These are phyloP conservation scores for Ditylenchus weischeri DNA, from an alignment of 2,888 invertebrate species.

Conservation along the genomic window DNA sequence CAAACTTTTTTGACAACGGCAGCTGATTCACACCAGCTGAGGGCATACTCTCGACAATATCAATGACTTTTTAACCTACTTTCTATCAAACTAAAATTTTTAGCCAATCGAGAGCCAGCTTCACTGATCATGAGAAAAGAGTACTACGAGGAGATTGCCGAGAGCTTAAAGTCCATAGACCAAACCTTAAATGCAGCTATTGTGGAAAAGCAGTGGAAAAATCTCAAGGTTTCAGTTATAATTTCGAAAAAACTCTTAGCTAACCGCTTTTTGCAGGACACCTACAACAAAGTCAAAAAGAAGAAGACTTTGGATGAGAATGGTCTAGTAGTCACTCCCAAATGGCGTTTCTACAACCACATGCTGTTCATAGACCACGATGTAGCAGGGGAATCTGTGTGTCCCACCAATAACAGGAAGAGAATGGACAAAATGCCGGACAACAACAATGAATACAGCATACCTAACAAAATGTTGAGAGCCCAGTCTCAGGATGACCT, in stretches of 20 bases:
- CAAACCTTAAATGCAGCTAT: slow-evolving; percentile 15
- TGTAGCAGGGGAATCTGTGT: not conserved
- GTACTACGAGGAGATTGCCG: slow-evolving; percentile 25
- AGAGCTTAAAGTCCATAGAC: slow-evolving; percentile 14
- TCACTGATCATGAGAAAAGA: slow-evolving; percentile 23
- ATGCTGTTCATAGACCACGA: slow-evolving; percentile 31
- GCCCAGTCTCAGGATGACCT: not conserved
- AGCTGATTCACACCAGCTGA: too few species aligned
- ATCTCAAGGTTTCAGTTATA: slow-evolving; percentile 25
- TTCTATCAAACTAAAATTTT: not conserved
- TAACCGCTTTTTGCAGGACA: slow-evolving; percentile 26
- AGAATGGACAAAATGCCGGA: not conserved
- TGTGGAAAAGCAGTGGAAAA: slow-evolving; percentile 36
- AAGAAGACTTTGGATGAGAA: slow-evolving; percentile 20
- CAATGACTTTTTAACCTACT: too few species aligned
- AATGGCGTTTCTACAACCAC: slow-evolving; percentile 31
- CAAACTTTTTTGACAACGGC: too few species aligned
- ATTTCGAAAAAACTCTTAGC: not conserved
- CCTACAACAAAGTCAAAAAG: slow-evolving; percentile 34
- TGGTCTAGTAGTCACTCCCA: slow-evolving; percentile 21
- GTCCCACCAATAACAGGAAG: not conserved
- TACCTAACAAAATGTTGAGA: slow-evolving; percentile 1
- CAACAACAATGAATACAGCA: not conserved
- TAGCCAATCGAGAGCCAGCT: slow-evolving; percentile 17
- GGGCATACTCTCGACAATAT: too few species aligned